A percentile compares a stretch with the other conserved stretches of the same genome.
phyloP scores from a whole-genome alignment of 2,888 invertebrate species.

The Metellina segmentata region DNA sequence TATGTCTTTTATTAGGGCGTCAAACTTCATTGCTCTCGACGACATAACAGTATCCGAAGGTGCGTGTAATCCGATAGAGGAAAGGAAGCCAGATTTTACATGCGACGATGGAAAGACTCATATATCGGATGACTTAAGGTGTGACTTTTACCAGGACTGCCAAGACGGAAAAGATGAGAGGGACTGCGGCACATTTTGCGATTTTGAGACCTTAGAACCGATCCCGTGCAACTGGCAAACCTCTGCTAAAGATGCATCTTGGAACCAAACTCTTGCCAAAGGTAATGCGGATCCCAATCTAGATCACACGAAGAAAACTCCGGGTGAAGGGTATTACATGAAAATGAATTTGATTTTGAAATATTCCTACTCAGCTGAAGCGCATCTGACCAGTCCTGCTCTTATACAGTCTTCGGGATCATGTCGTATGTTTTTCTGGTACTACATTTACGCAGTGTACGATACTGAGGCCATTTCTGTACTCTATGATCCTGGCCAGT shows the following conservation, averaged over 20 bases:
- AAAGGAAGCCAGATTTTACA: slow-evolving; percentile 47
- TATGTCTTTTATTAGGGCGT: slow-evolving; percentile 32
- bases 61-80: slow-evolving; percentile 54
- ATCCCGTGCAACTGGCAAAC: slow-evolving; percentile 71
- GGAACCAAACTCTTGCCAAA: slow-evolving; percentile 66
- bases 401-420: slow-evolving; percentile 65
- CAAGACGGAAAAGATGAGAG: slow-evolving; percentile 71
- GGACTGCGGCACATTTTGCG: slow-evolving; percentile 70
- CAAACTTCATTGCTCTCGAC: slow-evolving; percentile 76
- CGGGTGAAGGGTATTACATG: slow-evolving; percentile 68
- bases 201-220: slow-evolving; percentile 70
- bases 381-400: slow-evolving; percentile 57
- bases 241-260: neutral
- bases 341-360: slow-evolving; percentile 8
- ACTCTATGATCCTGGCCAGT: slow-evolving; percentile 55
- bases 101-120: slow-evolving; percentile 65
- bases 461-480: slow-evolving; percentile 32
- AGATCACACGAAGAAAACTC: slow-evolving; percentile 62
- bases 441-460: slow-evolving; percentile 44
- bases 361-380: neutral
- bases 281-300: slow-evolving; percentile 14
- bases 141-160: slow-evolving; percentile 77
- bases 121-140: slow-evolving; percentile 68
- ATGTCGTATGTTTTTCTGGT: slow-evolving; percentile 74
- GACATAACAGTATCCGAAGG: slow-evolving; percentile 69